Evolutionary conservation across 2,888 invertebrate species (phyloP).

Genomic region (Lampropteryx suffumata): DNA sequence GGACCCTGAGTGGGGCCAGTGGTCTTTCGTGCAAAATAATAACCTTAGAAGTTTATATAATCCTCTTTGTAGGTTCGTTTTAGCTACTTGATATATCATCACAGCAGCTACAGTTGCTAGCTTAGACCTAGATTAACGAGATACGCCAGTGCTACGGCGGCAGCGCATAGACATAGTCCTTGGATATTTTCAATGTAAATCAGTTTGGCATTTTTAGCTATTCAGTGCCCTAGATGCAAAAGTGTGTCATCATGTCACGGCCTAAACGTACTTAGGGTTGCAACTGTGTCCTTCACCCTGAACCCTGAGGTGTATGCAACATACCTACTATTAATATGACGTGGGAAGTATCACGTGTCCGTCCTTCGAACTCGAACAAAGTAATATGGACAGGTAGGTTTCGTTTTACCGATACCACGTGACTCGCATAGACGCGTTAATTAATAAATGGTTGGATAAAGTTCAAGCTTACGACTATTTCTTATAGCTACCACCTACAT

Average conservation of each 20-base stretch:
- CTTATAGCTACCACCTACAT: no score
- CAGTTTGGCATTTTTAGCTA: background rate
- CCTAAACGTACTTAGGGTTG: background rate
- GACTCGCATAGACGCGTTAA: conserved; percentile 11
- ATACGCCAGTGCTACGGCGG: conserved; percentile 8
- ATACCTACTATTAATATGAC: background rate
- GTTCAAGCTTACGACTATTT: conserved; percentile 1
- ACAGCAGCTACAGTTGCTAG: no score
- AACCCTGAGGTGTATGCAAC: background rate
- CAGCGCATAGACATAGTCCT: conserved; percentile 10
- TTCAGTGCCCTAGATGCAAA: conserved; percentile 8
- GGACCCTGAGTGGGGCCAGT: no score
- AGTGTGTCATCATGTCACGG: conserved; percentile 18
- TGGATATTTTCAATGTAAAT: conserved; percentile 5
- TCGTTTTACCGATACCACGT: conserved; percentile 12
- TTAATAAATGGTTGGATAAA: background rate
- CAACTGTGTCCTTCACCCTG: conserved; percentile 11
- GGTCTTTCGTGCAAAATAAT: no score
- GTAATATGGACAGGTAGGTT: conserved; percentile 34
- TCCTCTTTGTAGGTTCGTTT: no score
- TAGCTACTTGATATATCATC: no score
- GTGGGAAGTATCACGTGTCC: conserved; percentile 16
- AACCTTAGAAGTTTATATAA: no score
- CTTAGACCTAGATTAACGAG: no score
- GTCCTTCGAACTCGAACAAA: conserved; percentile 25